Evolutionary conservation across 2,888 invertebrate genomes (phyloP).

Genomic region (Tribolium freemani): DNA sequence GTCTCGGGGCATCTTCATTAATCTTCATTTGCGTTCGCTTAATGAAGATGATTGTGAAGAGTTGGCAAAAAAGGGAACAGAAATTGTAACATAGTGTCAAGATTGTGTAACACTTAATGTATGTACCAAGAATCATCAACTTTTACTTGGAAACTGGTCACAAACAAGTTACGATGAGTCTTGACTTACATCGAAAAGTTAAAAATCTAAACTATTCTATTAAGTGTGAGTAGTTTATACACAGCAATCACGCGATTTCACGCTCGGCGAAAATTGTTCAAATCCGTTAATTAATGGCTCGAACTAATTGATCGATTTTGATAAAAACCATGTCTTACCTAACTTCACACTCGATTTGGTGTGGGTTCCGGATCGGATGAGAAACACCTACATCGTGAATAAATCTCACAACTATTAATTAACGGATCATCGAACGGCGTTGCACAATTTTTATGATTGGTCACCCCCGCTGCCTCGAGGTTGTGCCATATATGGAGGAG

Average conservation of each 20-base stretch:
- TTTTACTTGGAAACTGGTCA: not conserved
- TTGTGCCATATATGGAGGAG: not conserved
- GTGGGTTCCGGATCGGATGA: not conserved
- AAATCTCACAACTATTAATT: not conserved
- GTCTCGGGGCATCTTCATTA: not conserved
- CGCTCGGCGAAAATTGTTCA: no score
- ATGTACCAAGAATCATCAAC: not conserved
- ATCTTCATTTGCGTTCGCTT: not conserved
- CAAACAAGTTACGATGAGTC: not conserved
- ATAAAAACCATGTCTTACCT: not conserved
- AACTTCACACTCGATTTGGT: not conserved
- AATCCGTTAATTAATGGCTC: conserved; percentile 23
- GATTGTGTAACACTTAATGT: not conserved
- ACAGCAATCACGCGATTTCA: no score
- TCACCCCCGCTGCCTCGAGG: not conserved
- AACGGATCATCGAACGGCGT: not conserved
- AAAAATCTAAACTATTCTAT: no score
- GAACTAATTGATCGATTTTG: conserved; percentile 7
- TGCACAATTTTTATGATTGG: not conserved
- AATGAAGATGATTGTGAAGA: not conserved
- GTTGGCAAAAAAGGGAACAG: not conserved
- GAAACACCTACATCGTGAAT: not conserved
- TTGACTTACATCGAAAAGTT: not conserved
- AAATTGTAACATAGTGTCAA: not conserved
- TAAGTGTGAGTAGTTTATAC: no score